Evolutionary conservation across 2,888 invertebrate genomes (phyloP).

Genomic region (Thelaira solivaga): DNA sequence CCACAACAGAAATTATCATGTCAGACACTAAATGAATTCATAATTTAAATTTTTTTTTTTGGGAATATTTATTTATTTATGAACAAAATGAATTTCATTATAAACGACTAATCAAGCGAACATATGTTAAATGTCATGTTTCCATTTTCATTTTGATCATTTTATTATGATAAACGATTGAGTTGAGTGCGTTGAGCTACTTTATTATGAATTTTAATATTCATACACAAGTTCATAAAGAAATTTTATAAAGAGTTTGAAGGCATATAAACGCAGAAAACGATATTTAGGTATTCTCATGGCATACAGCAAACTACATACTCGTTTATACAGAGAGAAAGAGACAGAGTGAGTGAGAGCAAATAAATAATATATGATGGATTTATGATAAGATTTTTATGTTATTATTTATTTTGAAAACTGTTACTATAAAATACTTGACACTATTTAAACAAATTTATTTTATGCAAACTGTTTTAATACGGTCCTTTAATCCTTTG

Average conservation of each 20-base stretch:
- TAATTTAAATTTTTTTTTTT: too few species aligned
- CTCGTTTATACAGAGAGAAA: not conserved
- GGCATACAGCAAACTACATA: conserved; percentile 25
- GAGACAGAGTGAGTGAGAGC: conserved; percentile 3
- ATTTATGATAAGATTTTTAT: conserved; percentile 48
- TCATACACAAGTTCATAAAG: conserved; percentile 18
- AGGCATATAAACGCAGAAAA: conserved; percentile 6
- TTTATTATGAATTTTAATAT: conserved; percentile 50
- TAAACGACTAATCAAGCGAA: conserved; percentile 37
- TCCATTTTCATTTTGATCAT: conserved; percentile 58
- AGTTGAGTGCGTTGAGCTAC: conserved; percentile 50
- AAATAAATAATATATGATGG: conserved; percentile 23
- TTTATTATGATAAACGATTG: conserved; percentile 62
- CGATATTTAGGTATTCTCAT: conserved; percentile 24
- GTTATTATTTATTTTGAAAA: conserved; percentile 17
- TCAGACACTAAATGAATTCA: conserved; percentile 55
- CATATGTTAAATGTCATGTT: conserved; percentile 62
- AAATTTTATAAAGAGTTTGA: conserved; percentile 19
- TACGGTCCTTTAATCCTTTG: too few species aligned
- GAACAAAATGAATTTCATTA: conserved; percentile 30
- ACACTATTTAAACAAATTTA: not conserved
- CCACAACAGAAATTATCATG: conserved; percentile 44
- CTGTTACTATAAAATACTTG: not conserved
- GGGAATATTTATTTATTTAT: conserved; percentile 34
- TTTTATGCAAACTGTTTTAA: too few species aligned